Base-by-base conservation (phyloP, 2,888 invertebrate species). In the Cactoblastis cactorum region DNA sequence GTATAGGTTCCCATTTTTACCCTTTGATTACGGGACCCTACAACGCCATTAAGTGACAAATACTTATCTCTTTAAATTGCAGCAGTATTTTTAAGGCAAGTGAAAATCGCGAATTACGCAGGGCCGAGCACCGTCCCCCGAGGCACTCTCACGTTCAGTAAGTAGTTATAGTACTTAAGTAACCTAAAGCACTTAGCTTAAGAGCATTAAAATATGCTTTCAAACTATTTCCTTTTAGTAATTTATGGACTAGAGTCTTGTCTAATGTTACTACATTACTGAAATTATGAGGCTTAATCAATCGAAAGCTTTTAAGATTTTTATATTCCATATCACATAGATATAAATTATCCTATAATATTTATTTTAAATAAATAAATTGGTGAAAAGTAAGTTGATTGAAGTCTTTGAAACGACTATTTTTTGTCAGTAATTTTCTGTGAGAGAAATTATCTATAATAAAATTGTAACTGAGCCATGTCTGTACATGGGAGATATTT, bases 161-260 rank as follows among this genome's bases (percentile, higher is more conserved):
- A 15, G 15, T 43, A 43, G 14, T 15, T 28, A 15, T n/a, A n/a
- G n/a, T n/a, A n/a, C n/a, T n/a, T 43, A 2, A 28, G 43, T 15
- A 28, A 43, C 43, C 11, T 43, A 43, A 43, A 28, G 43, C 43
- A 32, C 28, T 43, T 43, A 43, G 28, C 17, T 28, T 15, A 43
- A 43, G 28, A 43, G 43, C 43, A 28, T 43, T 28, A 32, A 41
- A 43, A 15, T 28, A 5, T 17, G 43, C 43, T 28, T 15, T 28
- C 3, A 28, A 43, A 12, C 11, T 43, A 28, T 9, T 43, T 28
- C 43, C 17, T 32, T 17, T 41, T 41, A 38, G 38, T n/a, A 38
- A 14, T 41, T 14, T 24, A 14, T 9, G 22, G 22, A 14, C 12
- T 5, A 41, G 14, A 14, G 5, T 28, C 28, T 6, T 28, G 28